Conservation (phyloP, 1,140 invertebrate genomes). For the Leptopilina boulardi region DNA sequence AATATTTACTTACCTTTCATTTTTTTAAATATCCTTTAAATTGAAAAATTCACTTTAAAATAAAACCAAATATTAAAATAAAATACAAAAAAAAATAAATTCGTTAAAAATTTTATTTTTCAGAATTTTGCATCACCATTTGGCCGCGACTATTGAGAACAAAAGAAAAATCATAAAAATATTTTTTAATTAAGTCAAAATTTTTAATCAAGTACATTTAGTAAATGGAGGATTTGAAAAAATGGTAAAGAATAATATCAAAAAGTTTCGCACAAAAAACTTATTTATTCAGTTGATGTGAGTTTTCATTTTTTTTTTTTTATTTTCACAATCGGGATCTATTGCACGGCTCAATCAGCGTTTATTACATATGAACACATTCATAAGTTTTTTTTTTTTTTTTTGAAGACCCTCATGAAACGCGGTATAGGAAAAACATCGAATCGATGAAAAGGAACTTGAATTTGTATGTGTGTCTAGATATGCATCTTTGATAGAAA, state of each 20-base stretch:
- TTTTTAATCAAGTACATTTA: too few relatives aligned
- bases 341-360: conserved; percentile 3
- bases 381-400: not conserved
- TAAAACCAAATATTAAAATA: too few relatives aligned
- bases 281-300: conserved; percentile 13
- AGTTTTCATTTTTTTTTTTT: too few relatives aligned
- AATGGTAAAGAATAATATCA: not conserved
- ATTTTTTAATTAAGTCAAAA: too few relatives aligned
- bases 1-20: too few relatives aligned
- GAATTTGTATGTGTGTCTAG: not conserved
- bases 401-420: conserved; percentile 12
- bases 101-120: too few relatives aligned
- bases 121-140: too few relatives aligned
- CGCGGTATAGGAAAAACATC: not conserved
- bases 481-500: not conserved
- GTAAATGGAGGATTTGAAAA: not conserved
- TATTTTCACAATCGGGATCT: not conserved
- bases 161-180: too few relatives aligned
- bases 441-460: conserved; percentile 6
- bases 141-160: too few relatives aligned
- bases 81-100: too few relatives aligned
- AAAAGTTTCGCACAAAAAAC: conserved; percentile 9
- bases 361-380: conserved; percentile 32
- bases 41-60: too few relatives aligned
- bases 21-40: too few relatives aligned